phyloP scores from a whole-genome alignment of 2,888 invertebrate species.

The Brachynemurus nebulosus region DNA sequence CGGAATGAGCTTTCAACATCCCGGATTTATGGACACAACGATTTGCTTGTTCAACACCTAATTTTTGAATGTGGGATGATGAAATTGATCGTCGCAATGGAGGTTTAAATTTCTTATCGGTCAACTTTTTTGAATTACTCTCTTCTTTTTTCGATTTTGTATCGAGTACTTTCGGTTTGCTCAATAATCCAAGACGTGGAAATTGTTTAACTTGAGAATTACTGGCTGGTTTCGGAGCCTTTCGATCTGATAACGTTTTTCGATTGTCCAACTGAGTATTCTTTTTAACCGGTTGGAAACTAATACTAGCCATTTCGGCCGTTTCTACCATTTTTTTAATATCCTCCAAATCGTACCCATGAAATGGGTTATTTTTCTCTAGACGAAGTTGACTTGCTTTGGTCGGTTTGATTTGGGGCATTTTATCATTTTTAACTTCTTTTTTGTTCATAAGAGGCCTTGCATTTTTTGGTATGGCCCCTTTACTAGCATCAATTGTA shows the following conservation, averaged over 20 bases:
- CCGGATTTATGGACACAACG: slow-evolving; percentile 24
- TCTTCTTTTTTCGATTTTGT: too few relatives aligned
- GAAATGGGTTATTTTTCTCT: slow-evolving; percentile 17
- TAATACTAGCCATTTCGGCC: too few relatives aligned
- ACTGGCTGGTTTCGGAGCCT: too few relatives aligned
- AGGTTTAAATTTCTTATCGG: too few relatives aligned
- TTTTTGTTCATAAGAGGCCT: background rate
- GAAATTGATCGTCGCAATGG: slow-evolving; percentile 32
- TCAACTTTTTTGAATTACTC: too few relatives aligned
- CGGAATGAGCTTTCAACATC: slow-evolving; percentile 33
- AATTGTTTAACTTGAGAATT: too few relatives aligned
- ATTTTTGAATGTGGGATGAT: slow-evolving; percentile 34
- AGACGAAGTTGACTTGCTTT: slow-evolving; percentile 22
- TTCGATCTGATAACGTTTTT: background rate
- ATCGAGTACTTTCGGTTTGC: too few relatives aligned
- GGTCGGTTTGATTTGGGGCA: slow-evolving; percentile 23
- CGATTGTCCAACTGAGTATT: background rate
- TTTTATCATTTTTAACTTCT: slow-evolving; percentile 9
- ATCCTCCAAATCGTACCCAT: background rate
- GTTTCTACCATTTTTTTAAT: background rate
- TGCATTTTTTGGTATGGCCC: background rate
- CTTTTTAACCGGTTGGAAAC: too few relatives aligned
- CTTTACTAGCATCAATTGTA: background rate
- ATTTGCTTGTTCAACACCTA: slow-evolving; percentile 28
- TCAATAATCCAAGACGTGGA: too few relatives aligned